Evolutionary conservation across 1,140 invertebrate genomes (phyloP).

Genomic region (Globodera ellingtonae): DNA sequence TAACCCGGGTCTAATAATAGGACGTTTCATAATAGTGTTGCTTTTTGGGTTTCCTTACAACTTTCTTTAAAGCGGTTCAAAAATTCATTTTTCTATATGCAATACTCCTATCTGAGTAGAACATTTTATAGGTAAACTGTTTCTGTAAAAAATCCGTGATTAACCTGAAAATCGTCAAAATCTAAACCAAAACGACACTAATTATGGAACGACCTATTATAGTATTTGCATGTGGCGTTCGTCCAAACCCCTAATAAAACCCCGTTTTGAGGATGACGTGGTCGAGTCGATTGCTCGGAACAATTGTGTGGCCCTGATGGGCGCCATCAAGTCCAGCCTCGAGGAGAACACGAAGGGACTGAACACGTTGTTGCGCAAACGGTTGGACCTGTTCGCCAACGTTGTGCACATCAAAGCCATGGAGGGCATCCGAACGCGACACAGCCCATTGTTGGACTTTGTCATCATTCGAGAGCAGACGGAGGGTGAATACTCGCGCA

Average conservation of each 20-base stretch:
- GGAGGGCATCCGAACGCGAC: conserved; percentile 81
- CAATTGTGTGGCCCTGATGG: conserved; percentile 46
- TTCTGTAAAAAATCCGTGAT: too few species aligned
- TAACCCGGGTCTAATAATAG: too few species aligned
- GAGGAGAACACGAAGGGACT: conserved; percentile 57
- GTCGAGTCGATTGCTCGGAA: neutral
- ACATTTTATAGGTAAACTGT: too few species aligned
- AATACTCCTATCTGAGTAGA: too few species aligned
- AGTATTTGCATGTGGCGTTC: neutral
- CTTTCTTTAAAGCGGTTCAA: too few species aligned
- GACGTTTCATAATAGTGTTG: too few species aligned
- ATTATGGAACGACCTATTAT: too few species aligned
- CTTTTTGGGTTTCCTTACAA: too few species aligned
- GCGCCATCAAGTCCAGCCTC: conserved; percentile 65
- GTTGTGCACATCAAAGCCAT: conserved; percentile 92
- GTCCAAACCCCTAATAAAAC: neutral
- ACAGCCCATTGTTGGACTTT: conserved; percentile 83
- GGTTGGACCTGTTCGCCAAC: conserved; percentile 75
- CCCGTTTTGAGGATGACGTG: neutral
- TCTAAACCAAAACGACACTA: too few species aligned
- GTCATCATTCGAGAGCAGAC: conserved; percentile 77
- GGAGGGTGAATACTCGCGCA: conserved; percentile 77
- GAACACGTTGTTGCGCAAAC: conserved; percentile 60
- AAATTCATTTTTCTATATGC: too few species aligned
- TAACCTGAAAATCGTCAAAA: too few species aligned